These are phyloP conservation scores for Vanessa cardui DNA, from an alignment of 2,888 invertebrate genomes.

Conservation along the genomic window DNA sequence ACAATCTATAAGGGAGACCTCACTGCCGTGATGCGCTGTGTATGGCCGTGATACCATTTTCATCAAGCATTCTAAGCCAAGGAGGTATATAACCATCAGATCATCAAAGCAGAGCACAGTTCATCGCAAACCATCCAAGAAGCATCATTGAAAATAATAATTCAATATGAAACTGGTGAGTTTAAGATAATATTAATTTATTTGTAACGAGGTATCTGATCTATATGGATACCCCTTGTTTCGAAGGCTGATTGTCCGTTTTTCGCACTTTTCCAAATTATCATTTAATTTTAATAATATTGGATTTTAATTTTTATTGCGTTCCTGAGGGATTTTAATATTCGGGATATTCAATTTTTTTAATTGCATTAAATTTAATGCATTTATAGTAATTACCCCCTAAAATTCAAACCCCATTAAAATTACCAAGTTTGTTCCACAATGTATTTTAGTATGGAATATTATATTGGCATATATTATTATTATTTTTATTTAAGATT, in stretches of 20 bases:
- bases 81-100: slow-evolving; percentile 67
- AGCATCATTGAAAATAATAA: slow-evolving; percentile 51
- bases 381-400: too few relatives aligned
- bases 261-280: neutral
- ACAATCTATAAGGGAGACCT: slow-evolving; percentile 22
- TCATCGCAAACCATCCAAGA: slow-evolving; percentile 54
- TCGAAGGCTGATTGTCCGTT: neutral
- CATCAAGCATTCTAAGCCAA: slow-evolving; percentile 56
- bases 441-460: too few relatives aligned
- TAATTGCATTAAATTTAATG: too few relatives aligned
- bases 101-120: slow-evolving; percentile 67
- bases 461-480: too few relatives aligned
- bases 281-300: too few relatives aligned
- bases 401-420: too few relatives aligned
- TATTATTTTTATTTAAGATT: too few relatives aligned
- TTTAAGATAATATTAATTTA: slow-evolving; percentile 36
- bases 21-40: slow-evolving; percentile 43
- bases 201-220: neutral
- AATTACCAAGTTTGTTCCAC: too few relatives aligned
- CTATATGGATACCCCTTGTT: neutral
- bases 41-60: slow-evolving; percentile 73
- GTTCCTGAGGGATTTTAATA: too few relatives aligned
- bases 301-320: too few relatives aligned
- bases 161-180: slow-evolving; percentile 77
- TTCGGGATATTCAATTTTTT: too few relatives aligned